phyloP scores from a whole-genome alignment of 2,888 invertebrate species.

The Crossocerus cetratus region DNA sequence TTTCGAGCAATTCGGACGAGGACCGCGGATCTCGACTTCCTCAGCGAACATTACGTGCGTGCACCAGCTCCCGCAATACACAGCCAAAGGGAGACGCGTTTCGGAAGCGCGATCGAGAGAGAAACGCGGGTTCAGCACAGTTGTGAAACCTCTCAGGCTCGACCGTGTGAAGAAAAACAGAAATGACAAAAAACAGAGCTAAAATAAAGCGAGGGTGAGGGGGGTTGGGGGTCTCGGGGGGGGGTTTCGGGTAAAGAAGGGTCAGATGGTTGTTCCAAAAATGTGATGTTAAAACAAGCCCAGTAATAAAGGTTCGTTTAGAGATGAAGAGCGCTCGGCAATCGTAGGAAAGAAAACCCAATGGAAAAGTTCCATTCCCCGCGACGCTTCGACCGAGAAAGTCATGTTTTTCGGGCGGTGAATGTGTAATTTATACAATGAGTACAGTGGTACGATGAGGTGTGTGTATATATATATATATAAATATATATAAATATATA shows the following conservation, averaged over 20 bases:
- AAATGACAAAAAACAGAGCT: slow-evolving; percentile 65
- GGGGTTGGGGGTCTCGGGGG: slow-evolving; percentile 30
- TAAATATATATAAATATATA: slow-evolving; percentile 56
- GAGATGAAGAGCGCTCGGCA: slow-evolving; percentile 51
- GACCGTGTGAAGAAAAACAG: slow-evolving; percentile 49
- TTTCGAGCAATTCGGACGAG: no score
- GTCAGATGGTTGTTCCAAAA: slow-evolving; percentile 61
- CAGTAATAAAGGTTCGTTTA: slow-evolving; percentile 64
- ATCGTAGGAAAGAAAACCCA: slow-evolving; percentile 56
- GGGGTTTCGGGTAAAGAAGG: slow-evolving; percentile 35
- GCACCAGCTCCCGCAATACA: no score
- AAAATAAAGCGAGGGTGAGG: slow-evolving; percentile 68
- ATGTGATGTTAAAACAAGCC: slow-evolving; percentile 69
- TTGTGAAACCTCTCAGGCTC: slow-evolving; percentile 41
- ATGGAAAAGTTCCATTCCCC: slow-evolving; percentile 48
- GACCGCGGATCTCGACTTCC: no score
- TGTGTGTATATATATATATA: slow-evolving; percentile 44
- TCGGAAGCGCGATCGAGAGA: neutral
- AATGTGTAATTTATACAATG: slow-evolving; percentile 77
- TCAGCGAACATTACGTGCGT: no score
- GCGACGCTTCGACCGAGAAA: slow-evolving; percentile 24
- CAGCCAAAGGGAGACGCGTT: no score
- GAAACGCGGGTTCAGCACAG: neutral
- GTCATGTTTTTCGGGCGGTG: slow-evolving; percentile 67
- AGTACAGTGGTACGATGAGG: slow-evolving; percentile 73